A percentile compares a stretch with the other conserved stretches of the same genome.
phyloP scores from a whole-genome alignment of 2,113 vertebrate species.

The Argyrosomus japonicus region DNA sequence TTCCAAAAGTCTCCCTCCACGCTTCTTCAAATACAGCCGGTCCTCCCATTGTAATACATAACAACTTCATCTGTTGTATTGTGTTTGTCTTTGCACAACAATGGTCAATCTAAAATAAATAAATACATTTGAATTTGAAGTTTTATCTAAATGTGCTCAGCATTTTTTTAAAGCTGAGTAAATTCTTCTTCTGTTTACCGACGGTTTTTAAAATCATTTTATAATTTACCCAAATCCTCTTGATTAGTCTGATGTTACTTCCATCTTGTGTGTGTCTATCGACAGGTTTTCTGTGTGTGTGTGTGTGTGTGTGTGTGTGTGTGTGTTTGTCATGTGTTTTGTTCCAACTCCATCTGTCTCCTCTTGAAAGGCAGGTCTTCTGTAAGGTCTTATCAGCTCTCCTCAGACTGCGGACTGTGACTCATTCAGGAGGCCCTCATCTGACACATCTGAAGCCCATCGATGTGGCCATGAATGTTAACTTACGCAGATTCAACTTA shows the following conservation, averaged over 20 bases:
- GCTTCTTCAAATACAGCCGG: constrained; percentile 42
- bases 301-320: constrained; percentile 28
- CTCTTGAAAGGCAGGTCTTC: constrained; percentile 53
- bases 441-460: constrained; percentile 63
- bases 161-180: not conserved
- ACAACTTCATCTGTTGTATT: constrained; percentile 42
- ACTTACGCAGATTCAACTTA: constrained; percentile 51
- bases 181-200: not conserved
- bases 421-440: constrained; percentile 56
- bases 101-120: constrained; percentile 4
- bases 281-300: not conserved
- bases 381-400: constrained; percentile 74
- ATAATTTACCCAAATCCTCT: not conserved
- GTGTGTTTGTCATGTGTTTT: constrained; percentile 34
- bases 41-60: constrained; percentile 47
- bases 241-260: not conserved
- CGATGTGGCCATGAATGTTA: constrained; percentile 63
- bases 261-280: constrained; percentile 7
- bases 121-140: not conserved
- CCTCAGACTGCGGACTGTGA: constrained; percentile 68
- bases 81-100: constrained; percentile 6
- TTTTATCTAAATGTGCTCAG: not conserved
- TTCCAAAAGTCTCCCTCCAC: constrained; percentile 50
- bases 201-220: not conserved
- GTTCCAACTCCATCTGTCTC: constrained; percentile 54